A percentile compares a stretch with the other conserved stretches of the same genome.
These are phyloP conservation scores for Adoxophyes honmai DNA, from an alignment of 1,140 invertebrate species.

Conservation along the genomic window DNA sequence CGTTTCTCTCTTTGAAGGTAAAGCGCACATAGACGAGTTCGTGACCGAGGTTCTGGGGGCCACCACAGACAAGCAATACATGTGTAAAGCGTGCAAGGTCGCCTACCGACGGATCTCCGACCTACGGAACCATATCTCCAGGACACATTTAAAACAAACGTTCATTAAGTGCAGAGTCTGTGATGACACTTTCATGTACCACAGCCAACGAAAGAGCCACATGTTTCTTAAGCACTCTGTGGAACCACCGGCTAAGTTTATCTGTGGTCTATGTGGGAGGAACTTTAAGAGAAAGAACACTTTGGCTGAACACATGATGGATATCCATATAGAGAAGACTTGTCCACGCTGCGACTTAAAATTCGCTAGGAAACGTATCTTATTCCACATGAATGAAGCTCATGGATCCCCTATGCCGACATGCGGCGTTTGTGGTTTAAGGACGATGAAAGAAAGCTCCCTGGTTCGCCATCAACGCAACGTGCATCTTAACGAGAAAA, in stretches of 20 bases:
- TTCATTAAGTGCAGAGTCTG: constrained; percentile 27
- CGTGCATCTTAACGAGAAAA: constrained; percentile 85
- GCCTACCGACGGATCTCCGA: constrained; percentile 22
- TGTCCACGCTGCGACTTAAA: constrained; percentile 19
- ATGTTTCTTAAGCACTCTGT: constrained; percentile 1
- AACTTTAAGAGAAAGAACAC: constrained; percentile 46
- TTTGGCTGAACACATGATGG: constrained; percentile 28
- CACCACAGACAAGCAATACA: constrained; percentile 13
- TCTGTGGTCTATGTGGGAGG: constrained; percentile 20
- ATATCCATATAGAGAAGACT: constrained; percentile 28
- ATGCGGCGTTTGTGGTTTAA: constrained; percentile 24
- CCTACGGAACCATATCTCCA: constrained; percentile 23
- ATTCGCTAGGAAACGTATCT: constrained; percentile 18
- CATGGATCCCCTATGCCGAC: constrained; percentile 26
- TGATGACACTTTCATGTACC: constrained; percentile 28
- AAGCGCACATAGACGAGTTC: constrained; percentile 20
- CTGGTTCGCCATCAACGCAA: constrained; percentile 80
- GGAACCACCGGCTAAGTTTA: constrained; percentile 16
- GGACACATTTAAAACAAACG: constrained; percentile 24
- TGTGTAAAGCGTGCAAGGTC: constrained; percentile 25
- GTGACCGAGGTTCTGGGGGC: not conserved
- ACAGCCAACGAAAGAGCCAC: constrained; percentile 26
- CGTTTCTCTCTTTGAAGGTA: constrained; percentile 17
- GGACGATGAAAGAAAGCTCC: constrained; percentile 19
- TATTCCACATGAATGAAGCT: constrained; percentile 26